These are phyloP conservation scores for Zaprionus tsacasi DNA, from an alignment of 1,140 invertebrate genomes.

Conservation along the genomic window DNA sequence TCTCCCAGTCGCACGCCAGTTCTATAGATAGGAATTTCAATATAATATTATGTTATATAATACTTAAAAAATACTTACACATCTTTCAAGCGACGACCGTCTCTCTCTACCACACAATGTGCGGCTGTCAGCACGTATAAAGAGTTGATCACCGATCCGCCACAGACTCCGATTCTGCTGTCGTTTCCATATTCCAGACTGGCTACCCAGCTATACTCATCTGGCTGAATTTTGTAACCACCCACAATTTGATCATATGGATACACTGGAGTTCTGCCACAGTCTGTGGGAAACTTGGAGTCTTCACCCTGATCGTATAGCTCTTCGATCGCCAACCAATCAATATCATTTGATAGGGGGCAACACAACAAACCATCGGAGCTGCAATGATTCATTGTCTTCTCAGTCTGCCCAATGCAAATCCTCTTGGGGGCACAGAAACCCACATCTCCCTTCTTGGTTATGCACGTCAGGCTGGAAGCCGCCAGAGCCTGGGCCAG, in stretches of 20 bases:
- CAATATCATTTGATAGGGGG: neutral
- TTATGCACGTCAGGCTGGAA: neutral
- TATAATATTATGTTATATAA: too few relatives aligned
- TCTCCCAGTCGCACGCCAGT: conserved; percentile 11
- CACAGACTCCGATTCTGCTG: conserved; percentile 4
- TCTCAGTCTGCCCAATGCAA: neutral
- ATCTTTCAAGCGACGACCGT: neutral
- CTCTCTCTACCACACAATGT: neutral
- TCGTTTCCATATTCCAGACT: neutral
- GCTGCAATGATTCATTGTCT: neutral
- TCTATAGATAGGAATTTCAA: neutral
- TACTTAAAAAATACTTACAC: too few relatives aligned
- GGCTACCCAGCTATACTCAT: conserved; percentile 18
- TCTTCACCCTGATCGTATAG: neutral
- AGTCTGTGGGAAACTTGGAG: conserved; percentile 13
- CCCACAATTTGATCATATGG: neutral
- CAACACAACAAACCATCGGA: neutral
- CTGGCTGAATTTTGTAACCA: neutral
- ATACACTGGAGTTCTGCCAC: conserved; percentile 7
- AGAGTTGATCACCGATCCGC: conserved; percentile 10
- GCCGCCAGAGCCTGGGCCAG: neutral
- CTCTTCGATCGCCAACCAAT: neutral
- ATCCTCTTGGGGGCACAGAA: neutral
- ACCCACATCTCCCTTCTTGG: neutral
- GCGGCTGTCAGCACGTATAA: conserved; percentile 17